A percentile compares a stretch with the other conserved stretches of the same genome.
Conservation (phyloP, 2,113 vertebrate species). For the Otis tarda region DNA sequence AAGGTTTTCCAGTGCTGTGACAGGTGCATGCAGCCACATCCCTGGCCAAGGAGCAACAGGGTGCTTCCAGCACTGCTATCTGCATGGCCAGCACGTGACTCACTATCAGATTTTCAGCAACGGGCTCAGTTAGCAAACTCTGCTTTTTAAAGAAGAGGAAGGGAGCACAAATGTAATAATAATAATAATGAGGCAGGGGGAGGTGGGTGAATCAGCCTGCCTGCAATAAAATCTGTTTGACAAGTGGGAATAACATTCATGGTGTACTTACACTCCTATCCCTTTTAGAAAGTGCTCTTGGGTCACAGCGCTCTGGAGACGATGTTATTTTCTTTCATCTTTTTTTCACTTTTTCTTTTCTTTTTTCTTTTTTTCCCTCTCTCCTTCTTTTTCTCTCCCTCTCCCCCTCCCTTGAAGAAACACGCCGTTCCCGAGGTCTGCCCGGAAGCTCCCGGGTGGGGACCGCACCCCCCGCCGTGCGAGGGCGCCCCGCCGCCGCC, state of each 20-base stretch:
- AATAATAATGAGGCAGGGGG: fast-evolving
- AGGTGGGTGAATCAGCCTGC: background rate
- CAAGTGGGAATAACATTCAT: background rate
- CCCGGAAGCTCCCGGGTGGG: too few species aligned
- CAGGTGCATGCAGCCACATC: background rate
- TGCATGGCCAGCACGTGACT: fast-evolving
- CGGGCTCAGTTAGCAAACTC: background rate
- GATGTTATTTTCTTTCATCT: background rate
- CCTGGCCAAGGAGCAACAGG: background rate
- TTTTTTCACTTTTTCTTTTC: too few species aligned
- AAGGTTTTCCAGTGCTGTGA: fast-evolving
- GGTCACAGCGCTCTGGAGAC: background rate
- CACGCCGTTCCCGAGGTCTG: fast-evolving
- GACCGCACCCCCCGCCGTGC: background rate
- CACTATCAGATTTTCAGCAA: too few species aligned
- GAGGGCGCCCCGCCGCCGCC: background rate
- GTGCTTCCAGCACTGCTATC: background rate
- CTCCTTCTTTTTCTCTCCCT: too few species aligned
- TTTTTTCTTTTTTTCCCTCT: background rate
- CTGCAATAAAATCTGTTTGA: background rate
- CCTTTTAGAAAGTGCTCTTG: background rate
- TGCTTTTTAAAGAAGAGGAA: background rate
- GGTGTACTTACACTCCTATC: fast-evolving
- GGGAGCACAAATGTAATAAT: background rate
- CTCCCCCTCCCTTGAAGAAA: too few species aligned